These are phyloP conservation scores for Otocyon megalotis DNA, from an alignment of 2,113 vertebrate species.

Conservation along the genomic window DNA sequence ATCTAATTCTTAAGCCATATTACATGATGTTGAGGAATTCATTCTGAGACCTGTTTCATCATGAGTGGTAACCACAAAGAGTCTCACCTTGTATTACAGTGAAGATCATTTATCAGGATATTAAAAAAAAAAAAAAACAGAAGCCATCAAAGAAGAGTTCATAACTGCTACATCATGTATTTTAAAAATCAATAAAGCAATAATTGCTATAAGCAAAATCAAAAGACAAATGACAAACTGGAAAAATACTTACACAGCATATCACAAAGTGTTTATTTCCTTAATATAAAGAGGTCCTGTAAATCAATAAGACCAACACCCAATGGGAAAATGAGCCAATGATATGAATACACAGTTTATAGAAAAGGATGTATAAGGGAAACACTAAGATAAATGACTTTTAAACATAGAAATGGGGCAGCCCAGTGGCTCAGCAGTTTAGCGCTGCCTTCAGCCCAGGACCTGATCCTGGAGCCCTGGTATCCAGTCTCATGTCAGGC, in stretches of 20 bases:
- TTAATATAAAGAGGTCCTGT: constrained; percentile 9
- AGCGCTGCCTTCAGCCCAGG: no score
- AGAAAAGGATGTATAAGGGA: not conserved
- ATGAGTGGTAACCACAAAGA: not conserved
- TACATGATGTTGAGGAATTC: not conserved
- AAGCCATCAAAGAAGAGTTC: not conserved
- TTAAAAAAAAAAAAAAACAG: not conserved
- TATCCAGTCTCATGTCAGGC: no score
- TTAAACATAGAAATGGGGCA: not conserved
- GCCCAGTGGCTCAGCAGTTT: no score
- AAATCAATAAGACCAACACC: not conserved
- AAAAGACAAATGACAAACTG: constrained; percentile 35
- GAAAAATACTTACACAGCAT: constrained; percentile 39
- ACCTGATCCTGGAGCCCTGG: no score
- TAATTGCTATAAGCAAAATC: constrained; percentile 11
- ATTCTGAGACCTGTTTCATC: not conserved
- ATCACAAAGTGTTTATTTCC: constrained; percentile 32
- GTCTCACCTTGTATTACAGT: not conserved
- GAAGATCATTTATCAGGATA: not conserved
- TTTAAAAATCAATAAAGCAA: not conserved
- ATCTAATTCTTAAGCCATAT: not conserved
- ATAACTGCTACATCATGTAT: not conserved
- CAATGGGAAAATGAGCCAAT: not conserved
- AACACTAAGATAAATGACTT: not conserved
- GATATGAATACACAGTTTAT: not conserved